Evolutionary conservation across 1,140 invertebrate genomes (phyloP).

Genomic region (Seison nebaliae): DNA sequence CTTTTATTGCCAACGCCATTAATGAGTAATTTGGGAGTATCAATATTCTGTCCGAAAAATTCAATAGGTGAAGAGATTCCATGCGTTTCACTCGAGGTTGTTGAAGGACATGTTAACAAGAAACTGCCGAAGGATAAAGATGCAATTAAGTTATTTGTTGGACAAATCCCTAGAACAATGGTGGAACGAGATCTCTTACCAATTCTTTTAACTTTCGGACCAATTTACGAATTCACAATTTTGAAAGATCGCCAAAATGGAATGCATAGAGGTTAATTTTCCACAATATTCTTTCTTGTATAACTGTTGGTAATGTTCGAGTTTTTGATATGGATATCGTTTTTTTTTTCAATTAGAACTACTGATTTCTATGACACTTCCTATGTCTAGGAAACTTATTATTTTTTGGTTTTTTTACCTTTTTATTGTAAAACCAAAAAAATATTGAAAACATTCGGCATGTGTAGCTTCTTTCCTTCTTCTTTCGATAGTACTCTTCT

Average conservation of each 20-base stretch:
- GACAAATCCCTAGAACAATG: constrained; percentile 65
- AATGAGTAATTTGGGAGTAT: background rate
- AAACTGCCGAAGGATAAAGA: constrained; percentile 32
- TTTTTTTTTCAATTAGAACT: background rate
- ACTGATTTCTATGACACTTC: background rate
- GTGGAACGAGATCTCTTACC: constrained; percentile 60
- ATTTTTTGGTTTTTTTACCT: background rate
- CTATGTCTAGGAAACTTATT: background rate
- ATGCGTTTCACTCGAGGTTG: background rate
- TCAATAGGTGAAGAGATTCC: background rate
- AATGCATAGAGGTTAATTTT: constrained; percentile 67
- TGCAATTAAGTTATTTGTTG: constrained; percentile 59
- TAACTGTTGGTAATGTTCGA: no score
- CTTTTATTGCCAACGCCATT: background rate
- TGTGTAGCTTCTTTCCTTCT: no score
- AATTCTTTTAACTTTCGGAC: constrained; percentile 68
- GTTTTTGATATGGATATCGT: background rate
- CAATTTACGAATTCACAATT: constrained; percentile 70
- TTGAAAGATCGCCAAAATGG: constrained; percentile 54
- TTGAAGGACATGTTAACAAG: constrained; percentile 16
- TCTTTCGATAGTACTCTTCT: no score
- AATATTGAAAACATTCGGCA: background rate
- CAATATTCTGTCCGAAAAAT: background rate
- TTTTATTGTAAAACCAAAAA: background rate
- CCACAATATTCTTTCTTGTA: constrained; percentile 6